Conservation (phyloP, 2,888 invertebrate species). For the Laspeyria flexula region DNA sequence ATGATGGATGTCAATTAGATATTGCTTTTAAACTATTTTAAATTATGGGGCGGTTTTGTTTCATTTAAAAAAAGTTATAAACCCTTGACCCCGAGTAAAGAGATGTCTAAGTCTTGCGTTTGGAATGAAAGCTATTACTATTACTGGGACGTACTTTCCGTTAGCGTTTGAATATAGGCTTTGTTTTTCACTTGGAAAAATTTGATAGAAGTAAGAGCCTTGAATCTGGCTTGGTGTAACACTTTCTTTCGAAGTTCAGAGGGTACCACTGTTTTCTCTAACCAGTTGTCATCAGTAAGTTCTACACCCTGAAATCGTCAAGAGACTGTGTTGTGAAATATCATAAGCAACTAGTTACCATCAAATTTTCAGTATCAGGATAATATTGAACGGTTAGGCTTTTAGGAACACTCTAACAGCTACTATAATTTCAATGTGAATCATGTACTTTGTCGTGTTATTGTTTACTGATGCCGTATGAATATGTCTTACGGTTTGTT, state of each 20-base stretch:
- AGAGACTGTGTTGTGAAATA: no score
- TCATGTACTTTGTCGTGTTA: no score
- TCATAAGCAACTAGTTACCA: no score
- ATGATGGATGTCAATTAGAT: conserved; percentile 25
- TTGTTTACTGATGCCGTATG: no score
- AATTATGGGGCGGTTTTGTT: conserved; percentile 1
- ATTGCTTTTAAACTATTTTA: conserved; percentile 12
- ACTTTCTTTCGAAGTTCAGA: conserved; percentile 78
- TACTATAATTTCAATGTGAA: no score
- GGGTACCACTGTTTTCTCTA: conserved; percentile 74
- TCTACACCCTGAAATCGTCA: conserved; percentile 70
- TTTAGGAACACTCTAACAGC: no score
- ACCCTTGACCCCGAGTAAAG: not conserved
- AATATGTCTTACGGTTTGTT: no score
- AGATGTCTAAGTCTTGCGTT: no score
- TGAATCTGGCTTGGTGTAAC: conserved; percentile 78
- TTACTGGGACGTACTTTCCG: conserved; percentile 64
- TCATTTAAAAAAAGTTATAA: not conserved
- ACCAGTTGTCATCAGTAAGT: conserved; percentile 77
- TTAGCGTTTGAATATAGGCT: conserved; percentile 78
- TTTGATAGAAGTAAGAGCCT: conserved; percentile 74
- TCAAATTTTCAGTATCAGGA: no score
- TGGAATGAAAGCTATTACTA: not conserved
- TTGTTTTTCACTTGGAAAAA: conserved; percentile 82
- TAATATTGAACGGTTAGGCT: no score